Base-by-base conservation (phyloP, 2,888 invertebrate genomes). In the Bhutanitis thaidina region DNA sequence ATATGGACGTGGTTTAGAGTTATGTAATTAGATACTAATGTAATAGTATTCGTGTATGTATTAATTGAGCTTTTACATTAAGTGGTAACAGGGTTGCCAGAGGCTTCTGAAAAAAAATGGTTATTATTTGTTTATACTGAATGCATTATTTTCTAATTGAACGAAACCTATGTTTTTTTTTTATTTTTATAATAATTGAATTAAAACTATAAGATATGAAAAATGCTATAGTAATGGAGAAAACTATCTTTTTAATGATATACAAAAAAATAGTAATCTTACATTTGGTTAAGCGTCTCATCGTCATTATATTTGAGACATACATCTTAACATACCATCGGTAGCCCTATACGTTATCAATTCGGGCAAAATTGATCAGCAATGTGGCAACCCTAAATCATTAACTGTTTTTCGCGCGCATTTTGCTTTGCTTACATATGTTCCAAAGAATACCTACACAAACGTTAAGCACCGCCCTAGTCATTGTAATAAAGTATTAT, bases 1-100 rank as follows among this genome's bases (percentile, higher is more conserved):
- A 76, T 80, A 82, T 75, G 78, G 59, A 77, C 70, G 77, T 79
- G 77, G 71, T 69, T 71, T 83, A 80, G 80, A 72, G 45, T 5
- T 58, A 60, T 73, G 65, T 78, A 77, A 70, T 69, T 81, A 80
- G 75, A 54, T 69, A 71, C 63, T 52, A 58, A 62, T 61, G 65
- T 67, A 65, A 74, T 80, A 79, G 74, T 56, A 55, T 63, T 65
- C 59, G 55, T 52, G 60, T 59, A 55, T 58, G 50, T 58, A 60
- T 60, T 59, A n/a, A 58, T 57, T 60, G 65, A 67, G 70, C 68
- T 69, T 71, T 66, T 68, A 64, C 50, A 64, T 60, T 65, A 63
- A 62, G 59, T 65, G 60, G 61, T 59, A 57, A 27, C 0, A 29
- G 44, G 15, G 51, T 51, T 51, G 51, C 51, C 51, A 41, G 41